Base-by-base conservation (phyloP, 2,888 invertebrate genomes). In the Nymphalis c-album region DNA sequence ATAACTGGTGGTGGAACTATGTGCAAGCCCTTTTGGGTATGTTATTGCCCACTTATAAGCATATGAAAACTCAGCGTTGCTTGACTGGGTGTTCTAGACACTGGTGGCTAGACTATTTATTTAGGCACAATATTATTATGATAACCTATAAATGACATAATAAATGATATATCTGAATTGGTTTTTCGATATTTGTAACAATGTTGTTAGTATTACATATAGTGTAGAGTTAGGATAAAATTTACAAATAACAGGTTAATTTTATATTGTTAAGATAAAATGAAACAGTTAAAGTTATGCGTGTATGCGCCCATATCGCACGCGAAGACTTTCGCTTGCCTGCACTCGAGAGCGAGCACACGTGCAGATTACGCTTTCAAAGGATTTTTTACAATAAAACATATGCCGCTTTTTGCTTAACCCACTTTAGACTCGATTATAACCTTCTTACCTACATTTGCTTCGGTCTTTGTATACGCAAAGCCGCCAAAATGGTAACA, bases 361-460 rank as follows among this genome's bases (percentile, higher is more conserved):
- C 91, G 91, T 91, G 91, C 89, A 91, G 87, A 86, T 86, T 87
- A 82, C 74, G 80, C 74, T 79, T 84, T 87, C 84, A 90, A 89
- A 87, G 85, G 86, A 86, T 90, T 91, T 92, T 91, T 91, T 91
- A 85, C 82, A 87, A 88, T 85, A 89, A 88, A 90, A 90, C 90
- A 90, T 90, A 87, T 91, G 91, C 89, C 88, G 87, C 86, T 89
- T 91, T 91, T 91, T 90, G 88, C 91, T 90, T 92, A 91, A 92
- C 91, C 91, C 90, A 91, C 91, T 91, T 91, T 89, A 82, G 86
- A 83, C 82, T 87, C 88, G 91, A 91, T 91, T 85, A 91, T 91
- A 87, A 88, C 91, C 91, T 90, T 91, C 92, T 91, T 91, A 92
- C 92, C 91, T 90, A 91, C 88, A 91, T 91, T 91, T 85, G 90